Evolutionary conservation across 2,888 invertebrate species (phyloP).

Genomic region (Volucella bombylans): DNA sequence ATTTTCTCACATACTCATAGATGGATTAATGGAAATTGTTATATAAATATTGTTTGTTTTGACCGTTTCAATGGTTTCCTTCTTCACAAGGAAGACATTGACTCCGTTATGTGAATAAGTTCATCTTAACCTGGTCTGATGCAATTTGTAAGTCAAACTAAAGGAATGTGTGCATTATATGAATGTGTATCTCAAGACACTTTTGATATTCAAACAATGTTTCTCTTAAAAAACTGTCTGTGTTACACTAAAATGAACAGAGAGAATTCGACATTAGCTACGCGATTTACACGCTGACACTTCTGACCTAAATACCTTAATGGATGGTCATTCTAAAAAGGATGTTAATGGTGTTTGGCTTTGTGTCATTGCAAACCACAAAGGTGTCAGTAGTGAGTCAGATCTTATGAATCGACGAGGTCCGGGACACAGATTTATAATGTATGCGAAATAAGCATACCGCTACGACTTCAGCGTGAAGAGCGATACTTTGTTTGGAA

Average conservation of each 20-base stretch:
- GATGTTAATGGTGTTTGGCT: no score
- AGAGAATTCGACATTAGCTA: neutral
- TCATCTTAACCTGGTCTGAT: neutral
- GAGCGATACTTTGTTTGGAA: no score
- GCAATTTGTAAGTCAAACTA: no score
- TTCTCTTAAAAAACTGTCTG: neutral
- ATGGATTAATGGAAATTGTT: conserved; percentile 43
- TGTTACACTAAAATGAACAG: neutral
- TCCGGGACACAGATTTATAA: no score
- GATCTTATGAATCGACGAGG: no score
- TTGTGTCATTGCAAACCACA: no score
- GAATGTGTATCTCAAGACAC: no score
- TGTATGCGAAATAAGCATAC: no score
- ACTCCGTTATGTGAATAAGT: conserved; percentile 27
- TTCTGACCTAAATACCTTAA: neutral
- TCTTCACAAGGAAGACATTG: conserved; percentile 23
- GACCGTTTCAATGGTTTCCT: conserved; percentile 52
- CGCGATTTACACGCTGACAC: neutral
- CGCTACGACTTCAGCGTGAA: no score
- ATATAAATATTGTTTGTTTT: conserved; percentile 45
- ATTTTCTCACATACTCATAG: neutral
- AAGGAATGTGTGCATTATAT: no score
- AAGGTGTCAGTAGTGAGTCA: no score
- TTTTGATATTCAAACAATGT: no score
- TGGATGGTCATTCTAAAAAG: neutral